A percentile compares a stretch with the other conserved stretches of the same genome.
Evolutionary conservation across 2,113 vertebrate species (phyloP).

Genomic region (Noturus placidus): DNA sequence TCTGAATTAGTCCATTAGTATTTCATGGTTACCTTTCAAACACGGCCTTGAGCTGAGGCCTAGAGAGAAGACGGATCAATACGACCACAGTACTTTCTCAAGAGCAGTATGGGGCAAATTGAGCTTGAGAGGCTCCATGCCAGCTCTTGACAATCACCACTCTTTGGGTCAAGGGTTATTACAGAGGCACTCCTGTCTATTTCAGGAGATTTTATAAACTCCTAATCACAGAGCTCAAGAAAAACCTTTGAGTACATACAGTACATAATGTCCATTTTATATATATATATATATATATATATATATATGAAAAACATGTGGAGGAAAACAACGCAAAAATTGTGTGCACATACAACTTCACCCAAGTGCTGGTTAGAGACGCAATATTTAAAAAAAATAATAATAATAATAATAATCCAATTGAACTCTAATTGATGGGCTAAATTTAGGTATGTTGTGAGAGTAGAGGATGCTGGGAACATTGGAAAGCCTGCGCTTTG

Average conservation of each 20-base stretch:
- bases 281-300: too few relatives aligned
- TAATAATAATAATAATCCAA: background rate
- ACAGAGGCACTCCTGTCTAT: constrained; percentile 23
- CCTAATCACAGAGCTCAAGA: constrained; percentile 22
- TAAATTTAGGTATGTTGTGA: too few relatives aligned
- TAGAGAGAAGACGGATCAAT: constrained; percentile 40
- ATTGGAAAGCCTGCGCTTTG: too few relatives aligned
- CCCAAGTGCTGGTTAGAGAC: background rate
- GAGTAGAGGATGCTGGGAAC: too few relatives aligned
- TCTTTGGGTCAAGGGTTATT: constrained; percentile 39
- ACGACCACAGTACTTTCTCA: constrained; percentile 41
- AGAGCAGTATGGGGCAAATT: constrained; percentile 46
- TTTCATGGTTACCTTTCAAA: constrained; percentile 24
- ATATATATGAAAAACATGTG: background rate
- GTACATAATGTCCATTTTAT: background rate
- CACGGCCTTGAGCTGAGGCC: background rate
- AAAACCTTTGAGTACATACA: background rate
- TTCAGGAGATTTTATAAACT: constrained; percentile 30
- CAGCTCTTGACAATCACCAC: constrained; percentile 42
- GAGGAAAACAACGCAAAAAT: background rate
- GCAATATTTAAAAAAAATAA: background rate
- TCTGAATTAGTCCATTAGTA: constrained; percentile 44
- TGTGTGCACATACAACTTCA: background rate
- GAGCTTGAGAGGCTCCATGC: constrained; percentile 35
- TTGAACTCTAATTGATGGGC: background rate